Evolutionary conservation across 2,113 vertebrate species (phyloP).

Genomic region (Dunckerocampus dactyliophorus): DNA sequence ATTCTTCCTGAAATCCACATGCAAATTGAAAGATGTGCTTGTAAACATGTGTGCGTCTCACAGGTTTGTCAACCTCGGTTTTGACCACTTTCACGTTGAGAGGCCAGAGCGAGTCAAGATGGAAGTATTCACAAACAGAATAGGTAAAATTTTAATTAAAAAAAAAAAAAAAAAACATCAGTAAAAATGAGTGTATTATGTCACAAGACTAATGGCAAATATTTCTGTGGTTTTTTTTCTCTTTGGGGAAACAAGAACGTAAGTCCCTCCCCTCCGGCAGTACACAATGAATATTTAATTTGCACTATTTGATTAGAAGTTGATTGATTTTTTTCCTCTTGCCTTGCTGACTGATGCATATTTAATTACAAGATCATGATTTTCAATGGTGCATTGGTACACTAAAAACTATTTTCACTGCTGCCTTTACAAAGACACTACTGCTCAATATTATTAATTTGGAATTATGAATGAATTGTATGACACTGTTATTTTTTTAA

Average conservation of each 20-base stretch:
- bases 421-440: too few species aligned
- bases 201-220: constrained; percentile 8
- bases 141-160: constrained; percentile 70
- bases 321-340: neutral
- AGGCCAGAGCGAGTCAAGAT: constrained; percentile 67
- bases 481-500: neutral
- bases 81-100: constrained; percentile 68
- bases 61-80: constrained; percentile 87
- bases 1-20: neutral
- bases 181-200: neutral
- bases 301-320: neutral
- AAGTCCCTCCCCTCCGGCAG: constrained; percentile 28
- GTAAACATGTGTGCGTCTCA: constrained; percentile 1
- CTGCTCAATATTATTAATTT: too few species aligned
- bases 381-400: neutral
- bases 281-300: neutral
- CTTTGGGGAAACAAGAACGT: constrained; percentile 48
- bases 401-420: too few species aligned
- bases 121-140: constrained; percentile 81
- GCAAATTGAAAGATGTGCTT: neutral
- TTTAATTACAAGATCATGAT: neutral
- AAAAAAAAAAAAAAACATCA: neutral
- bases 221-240: constrained; percentile 30
- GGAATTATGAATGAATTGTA: neutral
- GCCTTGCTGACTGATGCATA: neutral